Conservation (phyloP, 2,888 invertebrate species). For the Drosophila basisetae region DNA sequence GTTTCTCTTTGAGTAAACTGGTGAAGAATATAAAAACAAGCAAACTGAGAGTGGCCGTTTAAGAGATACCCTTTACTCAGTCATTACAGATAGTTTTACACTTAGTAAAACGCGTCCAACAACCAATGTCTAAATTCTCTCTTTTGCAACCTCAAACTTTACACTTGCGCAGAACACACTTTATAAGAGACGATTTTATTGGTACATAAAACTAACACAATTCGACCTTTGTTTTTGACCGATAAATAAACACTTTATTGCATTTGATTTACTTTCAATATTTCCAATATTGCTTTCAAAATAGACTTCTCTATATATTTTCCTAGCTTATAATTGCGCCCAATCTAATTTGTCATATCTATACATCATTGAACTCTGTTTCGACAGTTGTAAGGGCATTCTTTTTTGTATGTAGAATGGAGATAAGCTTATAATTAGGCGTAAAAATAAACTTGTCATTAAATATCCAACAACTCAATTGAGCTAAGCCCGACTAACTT, state of each 20-base stretch:
- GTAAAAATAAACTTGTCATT: slow-evolving; percentile 1
- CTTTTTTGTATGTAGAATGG: neutral
- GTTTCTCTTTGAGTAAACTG: neutral
- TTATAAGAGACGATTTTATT: neutral
- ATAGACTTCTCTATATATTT: neutral
- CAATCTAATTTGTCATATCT: neutral
- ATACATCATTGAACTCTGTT: neutral
- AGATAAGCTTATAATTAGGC: slow-evolving; percentile 17
- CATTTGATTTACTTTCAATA: too few species aligned
- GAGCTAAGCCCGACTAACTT: neutral
- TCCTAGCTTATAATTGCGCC: neutral
- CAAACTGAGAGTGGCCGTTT: neutral
- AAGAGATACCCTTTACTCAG: neutral
- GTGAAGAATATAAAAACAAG: neutral
- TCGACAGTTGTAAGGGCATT: neutral
- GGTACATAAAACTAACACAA: neutral
- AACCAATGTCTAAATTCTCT: neutral
- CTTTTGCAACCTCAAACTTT: neutral
- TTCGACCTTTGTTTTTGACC: neutral
- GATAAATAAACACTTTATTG: too few species aligned
- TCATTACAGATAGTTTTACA: neutral
- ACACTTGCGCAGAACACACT: neutral
- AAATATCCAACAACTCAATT: slow-evolving; percentile 24
- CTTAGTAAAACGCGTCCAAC: too few species aligned
- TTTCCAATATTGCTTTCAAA: neutral